These are phyloP conservation scores for Serinus canaria DNA, from an alignment of 2,113 vertebrate species.

Conservation along the genomic window DNA sequence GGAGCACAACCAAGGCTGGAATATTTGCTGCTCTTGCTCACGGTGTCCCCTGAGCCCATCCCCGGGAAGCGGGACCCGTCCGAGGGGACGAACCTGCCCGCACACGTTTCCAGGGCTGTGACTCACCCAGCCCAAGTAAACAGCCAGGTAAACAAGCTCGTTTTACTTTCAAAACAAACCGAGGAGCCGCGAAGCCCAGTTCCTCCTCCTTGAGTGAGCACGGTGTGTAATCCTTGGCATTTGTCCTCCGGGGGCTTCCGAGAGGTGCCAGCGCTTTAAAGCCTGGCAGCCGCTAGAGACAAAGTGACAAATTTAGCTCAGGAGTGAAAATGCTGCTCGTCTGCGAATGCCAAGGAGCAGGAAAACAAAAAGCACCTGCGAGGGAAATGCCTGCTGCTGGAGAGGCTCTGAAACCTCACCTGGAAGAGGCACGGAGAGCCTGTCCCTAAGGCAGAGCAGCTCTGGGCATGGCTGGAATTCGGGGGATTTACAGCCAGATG, in stretches of 20 bases:
- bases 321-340: background rate
- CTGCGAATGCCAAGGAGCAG: background rate
- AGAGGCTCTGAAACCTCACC: accelerated
- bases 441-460: background rate
- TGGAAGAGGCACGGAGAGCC: accelerated
- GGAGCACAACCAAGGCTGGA: background rate
- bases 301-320: background rate
- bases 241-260: background rate
- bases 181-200: background rate
- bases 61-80: background rate
- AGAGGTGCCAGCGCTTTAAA: background rate
- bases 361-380: background rate
- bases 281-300: background rate
- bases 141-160: background rate
- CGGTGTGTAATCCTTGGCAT: background rate
- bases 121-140: conserved; percentile 4
- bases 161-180: conserved; percentile 26
- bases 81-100: background rate
- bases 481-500: background rate
- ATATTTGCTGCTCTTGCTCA: background rate
- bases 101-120: background rate
- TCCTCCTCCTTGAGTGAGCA: background rate
- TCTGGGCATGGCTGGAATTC: background rate
- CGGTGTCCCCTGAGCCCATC: background rate
- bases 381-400: background rate